These are phyloP conservation scores for Phyto melanocephala DNA, from an alignment of 2,888 invertebrate genomes.

Conservation along the genomic window DNA sequence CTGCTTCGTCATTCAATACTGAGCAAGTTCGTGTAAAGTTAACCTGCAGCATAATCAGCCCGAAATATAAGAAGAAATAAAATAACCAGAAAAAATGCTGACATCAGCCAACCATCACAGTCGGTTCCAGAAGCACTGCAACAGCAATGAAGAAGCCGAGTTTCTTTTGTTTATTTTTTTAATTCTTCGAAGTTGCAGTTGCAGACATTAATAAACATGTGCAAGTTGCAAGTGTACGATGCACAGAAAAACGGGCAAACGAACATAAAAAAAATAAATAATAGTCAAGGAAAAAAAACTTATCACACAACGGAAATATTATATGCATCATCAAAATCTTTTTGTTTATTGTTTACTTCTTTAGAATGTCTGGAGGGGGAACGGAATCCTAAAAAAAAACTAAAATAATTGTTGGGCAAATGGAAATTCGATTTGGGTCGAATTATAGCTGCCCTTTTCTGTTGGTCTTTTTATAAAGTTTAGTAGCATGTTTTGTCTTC, in stretches of 20 bases:
- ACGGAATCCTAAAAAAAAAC: constrained; percentile 28
- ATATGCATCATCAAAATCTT: constrained; percentile 64
- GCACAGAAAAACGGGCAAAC: constrained; percentile 6
- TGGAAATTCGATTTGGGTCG: constrained; percentile 25
- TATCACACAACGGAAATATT: constrained; percentile 60
- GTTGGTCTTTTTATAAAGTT: not conserved
- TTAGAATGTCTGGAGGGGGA: constrained; percentile 53
- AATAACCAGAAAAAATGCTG: constrained; percentile 15
- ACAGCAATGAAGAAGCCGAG: constrained; percentile 33
- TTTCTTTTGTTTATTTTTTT: constrained; percentile 1
- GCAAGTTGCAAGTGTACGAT: constrained; percentile 52
- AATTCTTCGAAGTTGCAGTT: constrained; percentile 10
- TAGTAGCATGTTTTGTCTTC: too few species aligned
- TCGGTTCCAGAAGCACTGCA: constrained; percentile 32
- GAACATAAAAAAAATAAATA: constrained; percentile 9
- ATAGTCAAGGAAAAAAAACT: not conserved
- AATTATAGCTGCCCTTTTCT: constrained; percentile 29
- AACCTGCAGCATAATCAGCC: constrained; percentile 47
- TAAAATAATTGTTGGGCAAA: constrained; percentile 21
- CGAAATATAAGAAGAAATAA: constrained; percentile 15
- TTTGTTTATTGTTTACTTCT: constrained; percentile 52
- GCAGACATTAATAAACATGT: constrained; percentile 53
- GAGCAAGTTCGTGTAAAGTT: constrained; percentile 43
- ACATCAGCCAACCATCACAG: constrained; percentile 30
- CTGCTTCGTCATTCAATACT: constrained; percentile 4